These are phyloP conservation scores for Pogonocherus hispidulus DNA, from an alignment of 2,888 invertebrate species.

Conservation along the genomic window DNA sequence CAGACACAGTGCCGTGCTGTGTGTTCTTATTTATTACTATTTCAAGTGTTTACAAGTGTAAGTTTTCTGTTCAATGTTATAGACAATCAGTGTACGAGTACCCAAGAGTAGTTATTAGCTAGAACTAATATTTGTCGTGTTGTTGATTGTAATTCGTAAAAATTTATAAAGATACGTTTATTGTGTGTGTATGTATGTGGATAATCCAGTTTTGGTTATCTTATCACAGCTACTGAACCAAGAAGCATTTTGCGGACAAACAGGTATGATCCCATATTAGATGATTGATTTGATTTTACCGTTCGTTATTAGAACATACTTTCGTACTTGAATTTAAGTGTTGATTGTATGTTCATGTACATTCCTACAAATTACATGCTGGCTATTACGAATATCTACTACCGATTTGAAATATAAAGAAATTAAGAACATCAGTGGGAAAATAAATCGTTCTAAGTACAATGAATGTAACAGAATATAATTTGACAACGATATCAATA, in stretches of 20 bases:
- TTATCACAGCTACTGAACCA: conserved; percentile 52
- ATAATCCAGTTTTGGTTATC: conserved; percentile 51
- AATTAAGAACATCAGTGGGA: no score
- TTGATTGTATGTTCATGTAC: no score
- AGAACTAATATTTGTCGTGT: conserved; percentile 18
- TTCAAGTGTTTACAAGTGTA: conserved; percentile 23
- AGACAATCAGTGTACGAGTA: no score
- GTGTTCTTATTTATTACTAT: conserved; percentile 10
- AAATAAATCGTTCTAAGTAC: no score
- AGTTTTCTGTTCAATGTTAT: conserved; percentile 7
- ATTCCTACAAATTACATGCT: no score
- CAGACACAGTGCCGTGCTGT: conserved; percentile 3
- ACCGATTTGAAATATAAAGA: no score
- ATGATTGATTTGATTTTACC: conserved; percentile 55
- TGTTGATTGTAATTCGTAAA: conserved; percentile 27
- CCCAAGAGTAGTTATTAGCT: neutral
- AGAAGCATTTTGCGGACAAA: conserved; percentile 51
- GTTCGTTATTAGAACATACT: conserved; percentile 14
- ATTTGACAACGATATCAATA: no score
- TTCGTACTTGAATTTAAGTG: conserved; percentile 5
- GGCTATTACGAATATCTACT: no score
- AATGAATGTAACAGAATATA: no score
- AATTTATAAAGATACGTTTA: conserved; percentile 31
- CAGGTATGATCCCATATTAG: conserved; percentile 54
- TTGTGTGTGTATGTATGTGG: conserved; percentile 34